These are phyloP conservation scores for Rallus crepitans DNA, from an alignment of 2,797 vertebrate species.

Conservation along the genomic window DNA sequence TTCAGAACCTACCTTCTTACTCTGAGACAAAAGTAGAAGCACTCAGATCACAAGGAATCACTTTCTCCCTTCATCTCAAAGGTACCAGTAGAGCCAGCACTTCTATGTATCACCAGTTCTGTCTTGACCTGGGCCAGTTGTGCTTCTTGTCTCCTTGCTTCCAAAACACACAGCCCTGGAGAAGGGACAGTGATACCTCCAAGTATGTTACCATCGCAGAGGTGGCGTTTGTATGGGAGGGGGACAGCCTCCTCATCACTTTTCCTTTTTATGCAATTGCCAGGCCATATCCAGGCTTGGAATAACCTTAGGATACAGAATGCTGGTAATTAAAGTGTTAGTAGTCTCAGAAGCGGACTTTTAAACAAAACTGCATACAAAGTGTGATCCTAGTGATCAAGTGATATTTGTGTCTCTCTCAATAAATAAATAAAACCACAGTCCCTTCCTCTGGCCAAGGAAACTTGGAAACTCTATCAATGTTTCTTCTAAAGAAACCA, in stretches of 20 bases:
- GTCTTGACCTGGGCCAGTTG: background rate
- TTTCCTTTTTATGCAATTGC: background rate
- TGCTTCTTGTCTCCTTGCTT: background rate
- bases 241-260: background rate
- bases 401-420: background rate
- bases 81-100: background rate
- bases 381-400: background rate
- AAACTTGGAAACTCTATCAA: background rate
- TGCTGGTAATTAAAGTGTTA: background rate
- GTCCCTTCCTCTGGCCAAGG: background rate
- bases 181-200: background rate
- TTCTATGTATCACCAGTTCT: background rate
- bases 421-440: background rate
- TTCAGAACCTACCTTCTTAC: background rate
- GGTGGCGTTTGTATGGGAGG: background rate
- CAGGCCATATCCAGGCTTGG: background rate
- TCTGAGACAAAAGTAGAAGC: background rate
- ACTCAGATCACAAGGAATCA: background rate
- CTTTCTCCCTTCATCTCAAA: background rate
- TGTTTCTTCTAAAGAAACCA: background rate
- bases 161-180: background rate
- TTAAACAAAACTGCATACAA: background rate
- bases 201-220: background rate
- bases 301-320: background rate
- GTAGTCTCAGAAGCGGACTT: background rate